Evolutionary conservation across 30 jellyfish, hydroid and myxozoan genomes (phyloP), one percentile per base, ranked within the genome.

Genomic region (Cassiopea andromeda): DNA sequence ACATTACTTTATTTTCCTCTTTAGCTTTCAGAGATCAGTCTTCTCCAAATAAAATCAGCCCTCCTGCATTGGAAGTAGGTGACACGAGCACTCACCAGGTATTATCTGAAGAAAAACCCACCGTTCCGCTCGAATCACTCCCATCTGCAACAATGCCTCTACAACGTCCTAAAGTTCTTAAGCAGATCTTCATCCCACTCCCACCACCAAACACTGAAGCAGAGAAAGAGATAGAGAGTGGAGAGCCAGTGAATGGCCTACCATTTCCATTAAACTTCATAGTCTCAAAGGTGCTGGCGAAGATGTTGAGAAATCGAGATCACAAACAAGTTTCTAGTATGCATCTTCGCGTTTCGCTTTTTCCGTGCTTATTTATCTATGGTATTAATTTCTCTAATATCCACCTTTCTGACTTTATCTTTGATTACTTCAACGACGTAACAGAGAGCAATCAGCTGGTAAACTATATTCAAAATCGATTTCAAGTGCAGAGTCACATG

Each of bases 191-290:
- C 86, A 90, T 94, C 69, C 98, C 98, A 44, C 77, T 94, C 50
- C 98, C 98, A 10, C 97, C 92, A 58, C 94, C 96, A 47, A 80
- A 90, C 68, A 75, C 98, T 0, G 93, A 91, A 64, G 98, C 97
- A 12, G 98, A 95, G 77, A 80, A 85, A 43, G 97, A 81, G 69
- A 85, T 94, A 49, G 97, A 89, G 69, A 75, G 77, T 27, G 98
- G 98, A 7, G 82, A 81, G 73, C 97, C 97, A 14, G 81, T 94
- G 14, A 64, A 68, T 44, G 97, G 97, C 17, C 82, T 94, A 9
- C 98, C 98, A 1, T 90, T 61, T 48, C 98, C 98, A 6, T 47
- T 94, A 54, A 90, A 85, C 74, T 84, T 89, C 38, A 61, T 94
- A 17, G 97, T 94, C 17, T 48, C 96, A 14, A 87, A 85, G 73